Evolutionary conservation across 2,113 vertebrate species (phyloP).

Genomic region (Panthera uncia): DNA sequence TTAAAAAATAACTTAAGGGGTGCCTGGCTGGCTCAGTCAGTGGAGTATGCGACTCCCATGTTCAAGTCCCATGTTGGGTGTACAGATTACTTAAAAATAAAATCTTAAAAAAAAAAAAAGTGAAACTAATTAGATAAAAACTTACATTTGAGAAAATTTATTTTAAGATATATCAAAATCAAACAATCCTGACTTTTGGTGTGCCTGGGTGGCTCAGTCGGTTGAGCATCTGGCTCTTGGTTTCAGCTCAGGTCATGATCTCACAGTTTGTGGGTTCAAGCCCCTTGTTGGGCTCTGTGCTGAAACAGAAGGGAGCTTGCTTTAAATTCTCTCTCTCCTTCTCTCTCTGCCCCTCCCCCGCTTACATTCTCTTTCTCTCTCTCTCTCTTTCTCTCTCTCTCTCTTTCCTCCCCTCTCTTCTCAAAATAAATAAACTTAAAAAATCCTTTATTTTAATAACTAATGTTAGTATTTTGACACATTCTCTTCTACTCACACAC

Average conservation of each 20-base stretch:
- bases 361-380: too few relatives aligned
- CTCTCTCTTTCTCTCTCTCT: too few relatives aligned
- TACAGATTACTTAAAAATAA: neutral
- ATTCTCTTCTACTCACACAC: neutral
- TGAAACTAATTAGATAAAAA: constrained; percentile 31
- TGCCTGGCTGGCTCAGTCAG: neutral
- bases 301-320: too few relatives aligned
- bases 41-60: neutral
- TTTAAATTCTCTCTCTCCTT: too few relatives aligned
- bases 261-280: too few relatives aligned
- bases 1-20: constrained; percentile 25
- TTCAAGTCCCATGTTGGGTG: neutral
- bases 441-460: neutral
- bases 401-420: too few relatives aligned
- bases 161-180: neutral
- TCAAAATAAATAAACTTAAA: neutral
- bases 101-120: neutral
- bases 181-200: neutral
- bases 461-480: neutral
- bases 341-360: too few relatives aligned
- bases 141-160: constrained; percentile 19
- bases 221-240: too few relatives aligned
- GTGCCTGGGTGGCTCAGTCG: too few relatives aligned
- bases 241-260: too few relatives aligned
- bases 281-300: too few relatives aligned